phyloP scores from a whole-genome alignment of 2,797 vertebrate species.

The Acanthurus lineatus region DNA sequence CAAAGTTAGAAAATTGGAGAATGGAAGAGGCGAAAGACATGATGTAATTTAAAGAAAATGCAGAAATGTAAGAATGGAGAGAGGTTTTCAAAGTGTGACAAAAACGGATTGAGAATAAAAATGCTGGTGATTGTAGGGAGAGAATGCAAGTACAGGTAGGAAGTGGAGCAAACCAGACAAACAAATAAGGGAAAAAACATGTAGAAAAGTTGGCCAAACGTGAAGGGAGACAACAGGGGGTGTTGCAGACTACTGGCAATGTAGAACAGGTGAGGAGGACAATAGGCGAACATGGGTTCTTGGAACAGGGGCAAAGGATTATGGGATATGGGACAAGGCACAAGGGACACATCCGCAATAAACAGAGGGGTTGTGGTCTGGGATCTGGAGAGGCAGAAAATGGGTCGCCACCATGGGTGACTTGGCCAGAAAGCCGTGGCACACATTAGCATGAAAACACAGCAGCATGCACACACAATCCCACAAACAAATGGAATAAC shows the following conservation, averaged over 20 bases:
- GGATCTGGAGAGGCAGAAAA: slow-evolving; percentile 71
- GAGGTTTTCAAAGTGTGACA: neutral
- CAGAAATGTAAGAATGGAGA: neutral
- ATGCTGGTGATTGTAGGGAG: neutral
- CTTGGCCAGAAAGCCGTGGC: slow-evolving; percentile 64
- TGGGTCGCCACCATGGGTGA: slow-evolving; percentile 67
- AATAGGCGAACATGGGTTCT: slow-evolving; percentile 69
- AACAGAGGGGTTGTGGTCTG: slow-evolving; percentile 72
- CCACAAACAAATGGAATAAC: slow-evolving; percentile 1
- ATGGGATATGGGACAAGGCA: slow-evolving; percentile 80
- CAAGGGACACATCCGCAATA: slow-evolving; percentile 71
- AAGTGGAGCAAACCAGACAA: slow-evolving; percentile 36
- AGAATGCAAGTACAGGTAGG: slow-evolving; percentile 10
- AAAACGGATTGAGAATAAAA: neutral
- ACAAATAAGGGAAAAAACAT: neutral
- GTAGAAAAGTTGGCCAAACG: slow-evolving; percentile 56
- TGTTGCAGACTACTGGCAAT: slow-evolving; percentile 52
- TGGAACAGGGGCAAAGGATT: slow-evolving; percentile 80
- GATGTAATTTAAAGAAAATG: slow-evolving; percentile 4
- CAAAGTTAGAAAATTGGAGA: slow-evolving; percentile 13
- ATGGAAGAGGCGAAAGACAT: neutral
- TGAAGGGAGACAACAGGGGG: slow-evolving; percentile 60
- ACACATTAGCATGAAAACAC: slow-evolving; percentile 38
- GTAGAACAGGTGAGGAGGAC: slow-evolving; percentile 74
- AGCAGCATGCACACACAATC: slow-evolving; percentile 31